Conservation (phyloP, 1,140 invertebrate genomes). For the Hestina assimilis region DNA sequence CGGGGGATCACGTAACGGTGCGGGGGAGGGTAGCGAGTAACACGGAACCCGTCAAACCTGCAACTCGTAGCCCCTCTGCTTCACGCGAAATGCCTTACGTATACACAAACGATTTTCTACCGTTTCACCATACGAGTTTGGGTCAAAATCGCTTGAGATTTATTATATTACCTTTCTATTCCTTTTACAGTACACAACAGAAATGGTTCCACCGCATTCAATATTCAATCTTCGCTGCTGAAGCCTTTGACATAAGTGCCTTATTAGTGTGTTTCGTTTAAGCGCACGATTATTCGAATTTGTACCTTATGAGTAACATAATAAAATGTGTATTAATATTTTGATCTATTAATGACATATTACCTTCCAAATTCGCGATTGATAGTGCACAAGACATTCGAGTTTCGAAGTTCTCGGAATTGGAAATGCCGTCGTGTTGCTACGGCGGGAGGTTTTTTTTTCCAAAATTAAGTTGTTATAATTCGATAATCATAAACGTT, state of each 20-base stretch:
- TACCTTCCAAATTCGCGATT: conserved; percentile 7
- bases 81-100: conserved; percentile 60
- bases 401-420: conserved; percentile 55
- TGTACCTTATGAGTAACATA: background rate
- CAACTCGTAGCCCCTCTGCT: conserved; percentile 45
- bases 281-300: background rate
- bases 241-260: conserved; percentile 57
- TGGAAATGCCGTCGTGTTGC: conserved; percentile 50
- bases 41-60: conserved; percentile 73
- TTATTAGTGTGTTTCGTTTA: conserved; percentile 43
- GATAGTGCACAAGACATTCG: conserved; percentile 31
- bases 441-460: conserved; percentile 41
- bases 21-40: conserved; percentile 48
- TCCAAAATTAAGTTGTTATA: conserved; percentile 57
- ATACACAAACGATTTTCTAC: conserved; percentile 28
- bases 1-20: conserved; percentile 8
- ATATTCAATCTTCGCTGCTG: conserved; percentile 58
- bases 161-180: conserved; percentile 49
- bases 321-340: background rate
- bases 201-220: conserved; percentile 41
- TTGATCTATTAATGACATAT: background rate
- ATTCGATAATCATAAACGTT: conserved; percentile 38
- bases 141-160: conserved; percentile 14
- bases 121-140: background rate
- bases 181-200: conserved; percentile 52